These are phyloP conservation scores for Toxotes jaculatrix DNA, from an alignment of 2,113 vertebrate species.

Conservation along the genomic window DNA sequence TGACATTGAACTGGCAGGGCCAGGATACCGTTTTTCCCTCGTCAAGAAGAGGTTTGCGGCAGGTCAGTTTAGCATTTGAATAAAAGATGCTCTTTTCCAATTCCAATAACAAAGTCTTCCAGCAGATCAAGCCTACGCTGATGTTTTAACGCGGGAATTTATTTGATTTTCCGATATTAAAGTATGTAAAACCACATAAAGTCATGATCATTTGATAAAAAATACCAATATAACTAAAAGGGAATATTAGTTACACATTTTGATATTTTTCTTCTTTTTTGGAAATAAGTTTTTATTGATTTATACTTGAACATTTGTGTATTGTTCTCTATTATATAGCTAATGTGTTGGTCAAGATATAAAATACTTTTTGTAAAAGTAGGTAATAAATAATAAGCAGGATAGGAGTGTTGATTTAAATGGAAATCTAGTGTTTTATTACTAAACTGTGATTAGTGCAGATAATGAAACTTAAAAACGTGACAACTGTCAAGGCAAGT, in stretches of 20 bases:
- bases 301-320: background rate
- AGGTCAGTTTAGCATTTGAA: slow-evolving; percentile 81
- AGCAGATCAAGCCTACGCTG: background rate
- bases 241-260: background rate
- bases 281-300: background rate
- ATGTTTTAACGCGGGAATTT: background rate
- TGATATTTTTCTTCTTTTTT: too few species aligned
- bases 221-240: too few species aligned
- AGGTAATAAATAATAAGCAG: background rate
- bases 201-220: too few species aligned
- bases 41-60: slow-evolving; percentile 98
- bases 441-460: too few species aligned
- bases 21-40: slow-evolving; percentile 97
- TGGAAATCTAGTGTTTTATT: background rate
- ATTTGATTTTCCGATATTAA: too few species aligned
- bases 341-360: background rate
- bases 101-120: too few species aligned
- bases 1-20: slow-evolving; percentile 94
- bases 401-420: background rate
- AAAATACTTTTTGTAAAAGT: background rate
- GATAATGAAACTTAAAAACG: background rate
- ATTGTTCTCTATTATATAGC: background rate
- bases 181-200: too few species aligned
- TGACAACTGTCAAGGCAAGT: too few species aligned
- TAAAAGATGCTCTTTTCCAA: background rate